Percentiles rank a stretch among this genome's conserved stretches.
phyloP scores from a whole-genome alignment of 1,140 invertebrate genomes.

The Drosophila obscura region DNA sequence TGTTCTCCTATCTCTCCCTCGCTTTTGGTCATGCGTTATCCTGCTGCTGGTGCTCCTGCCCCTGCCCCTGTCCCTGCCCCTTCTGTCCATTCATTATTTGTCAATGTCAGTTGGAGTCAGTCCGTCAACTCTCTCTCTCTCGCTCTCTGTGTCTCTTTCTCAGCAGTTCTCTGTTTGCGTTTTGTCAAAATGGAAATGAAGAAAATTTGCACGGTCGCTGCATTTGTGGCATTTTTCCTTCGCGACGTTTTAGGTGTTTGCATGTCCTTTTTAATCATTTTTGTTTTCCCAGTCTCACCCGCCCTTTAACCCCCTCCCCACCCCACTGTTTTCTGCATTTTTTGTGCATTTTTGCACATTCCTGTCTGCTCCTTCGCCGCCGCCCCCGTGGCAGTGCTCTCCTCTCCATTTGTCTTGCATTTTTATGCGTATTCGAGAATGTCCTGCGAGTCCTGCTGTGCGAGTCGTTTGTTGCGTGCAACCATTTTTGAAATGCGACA shows the following conservation, averaged over 20 bases:
- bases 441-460: constrained; percentile 61
- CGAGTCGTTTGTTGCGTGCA: constrained; percentile 78
- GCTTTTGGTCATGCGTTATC: constrained; percentile 12
- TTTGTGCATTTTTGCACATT: constrained; percentile 76
- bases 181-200: constrained; percentile 82
- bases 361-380: constrained; percentile 26
- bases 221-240: constrained; percentile 78
- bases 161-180: constrained; percentile 60
- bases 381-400: constrained; percentile 20
- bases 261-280: constrained; percentile 82
- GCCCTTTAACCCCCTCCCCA: background rate
- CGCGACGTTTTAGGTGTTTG: constrained; percentile 80
- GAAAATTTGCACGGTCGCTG: constrained; percentile 81
- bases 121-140: constrained; percentile 60
- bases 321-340: constrained; percentile 36
- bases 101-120: constrained; percentile 79
- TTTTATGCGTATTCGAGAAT: constrained; percentile 78
- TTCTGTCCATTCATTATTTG: constrained; percentile 76
- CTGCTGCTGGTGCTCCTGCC: constrained; percentile 18
- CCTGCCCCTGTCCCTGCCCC: constrained; percentile 18
- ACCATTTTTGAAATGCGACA: constrained; percentile 82
- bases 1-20: constrained; percentile 4
- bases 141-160: constrained; percentile 9
- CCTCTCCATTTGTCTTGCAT: constrained; percentile 71
- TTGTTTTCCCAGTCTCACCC: constrained; percentile 35